Conservation (phyloP, 2,113 vertebrate genomes). For the Rhinopomastus cyanomelas region DNA sequence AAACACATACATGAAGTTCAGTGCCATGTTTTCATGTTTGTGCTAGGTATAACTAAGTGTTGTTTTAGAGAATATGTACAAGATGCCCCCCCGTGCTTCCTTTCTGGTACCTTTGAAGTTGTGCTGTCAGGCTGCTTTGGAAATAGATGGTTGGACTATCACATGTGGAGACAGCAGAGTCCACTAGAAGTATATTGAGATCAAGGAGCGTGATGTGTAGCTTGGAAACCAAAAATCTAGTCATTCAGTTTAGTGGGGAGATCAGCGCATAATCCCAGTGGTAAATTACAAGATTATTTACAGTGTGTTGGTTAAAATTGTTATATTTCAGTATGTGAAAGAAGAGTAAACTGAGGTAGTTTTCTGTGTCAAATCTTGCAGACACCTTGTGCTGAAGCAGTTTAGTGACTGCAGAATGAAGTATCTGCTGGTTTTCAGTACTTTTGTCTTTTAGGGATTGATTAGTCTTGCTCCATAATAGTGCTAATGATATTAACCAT, state of each 20-base stretch:
- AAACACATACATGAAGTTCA: not conserved
- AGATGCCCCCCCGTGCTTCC: not conserved
- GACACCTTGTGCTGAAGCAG: not conserved
- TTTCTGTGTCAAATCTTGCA: not conserved
- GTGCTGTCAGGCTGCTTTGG: not conserved
- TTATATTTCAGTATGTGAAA: not conserved
- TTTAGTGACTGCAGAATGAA: not conserved
- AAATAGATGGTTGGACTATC: not conserved
- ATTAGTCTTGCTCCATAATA: not conserved
- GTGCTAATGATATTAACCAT: not conserved
- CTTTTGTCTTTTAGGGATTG: not conserved
- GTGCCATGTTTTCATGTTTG: not conserved
- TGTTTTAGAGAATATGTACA: not conserved
- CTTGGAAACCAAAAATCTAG: not conserved
- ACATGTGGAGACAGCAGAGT: not conserved
- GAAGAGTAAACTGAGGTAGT: not conserved
- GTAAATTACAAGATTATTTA: not conserved
- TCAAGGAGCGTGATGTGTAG: not conserved
- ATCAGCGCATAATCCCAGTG: not conserved
- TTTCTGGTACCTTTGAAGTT: not conserved
- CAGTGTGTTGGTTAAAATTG: not conserved
- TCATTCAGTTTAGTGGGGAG: too few species aligned
- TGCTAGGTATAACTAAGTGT: not conserved
- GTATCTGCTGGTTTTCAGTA: not conserved
- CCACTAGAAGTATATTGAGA: not conserved